Base-by-base conservation (phyloP, 2,888 invertebrate genomes). In the Troides aeacus region DNA sequence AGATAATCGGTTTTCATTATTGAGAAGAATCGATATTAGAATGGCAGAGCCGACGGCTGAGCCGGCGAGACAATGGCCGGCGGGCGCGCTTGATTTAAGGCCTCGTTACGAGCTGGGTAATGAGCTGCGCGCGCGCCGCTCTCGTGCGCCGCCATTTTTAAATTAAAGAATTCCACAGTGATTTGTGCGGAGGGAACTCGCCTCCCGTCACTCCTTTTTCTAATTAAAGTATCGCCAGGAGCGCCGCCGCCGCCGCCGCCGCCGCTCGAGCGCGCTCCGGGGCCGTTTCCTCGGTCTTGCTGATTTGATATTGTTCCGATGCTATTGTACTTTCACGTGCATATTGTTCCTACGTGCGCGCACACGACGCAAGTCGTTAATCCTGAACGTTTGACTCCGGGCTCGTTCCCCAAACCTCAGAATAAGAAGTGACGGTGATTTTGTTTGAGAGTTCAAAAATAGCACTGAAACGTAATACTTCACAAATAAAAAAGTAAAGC, bases 51-150 rank as follows among this genome's bases (percentile, higher is more conserved):
- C 63, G 42, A 50, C 24, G 81, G 73, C 76, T 75, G 82, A 84
- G 76, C 77, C 72, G 71, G 72, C 75, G 76, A 87, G 86, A 89
- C 88, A 89, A 89, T 89, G 86, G 86, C 85, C 88, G 81, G 80
- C 80, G 86, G 86, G 89, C 86, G 89, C 82, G 84, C 79, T 84
- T 89, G 90, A 91, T 89, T 90, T 90, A 89, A 89, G 85, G 80
- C 82, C 84, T 89, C 87, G 89, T 90, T 89, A 88, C 83, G 85
- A 83, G 80, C 76, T 79, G 82, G 80, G 83, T 90, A 90, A 89
- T 90, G 90, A 90, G 90, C 81, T 88, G 89, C 87, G 86, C 86
- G 86, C 85, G 85, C 76, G 78, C 76, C 80, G 84, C 80, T 81
- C 83, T 84, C 84, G 85, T 82, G 82, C 78, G 77, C 79, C 80